Evolutionary conservation across 2,888 invertebrate genomes (phyloP).

Genomic region (Drosophila diplacantha): DNA sequence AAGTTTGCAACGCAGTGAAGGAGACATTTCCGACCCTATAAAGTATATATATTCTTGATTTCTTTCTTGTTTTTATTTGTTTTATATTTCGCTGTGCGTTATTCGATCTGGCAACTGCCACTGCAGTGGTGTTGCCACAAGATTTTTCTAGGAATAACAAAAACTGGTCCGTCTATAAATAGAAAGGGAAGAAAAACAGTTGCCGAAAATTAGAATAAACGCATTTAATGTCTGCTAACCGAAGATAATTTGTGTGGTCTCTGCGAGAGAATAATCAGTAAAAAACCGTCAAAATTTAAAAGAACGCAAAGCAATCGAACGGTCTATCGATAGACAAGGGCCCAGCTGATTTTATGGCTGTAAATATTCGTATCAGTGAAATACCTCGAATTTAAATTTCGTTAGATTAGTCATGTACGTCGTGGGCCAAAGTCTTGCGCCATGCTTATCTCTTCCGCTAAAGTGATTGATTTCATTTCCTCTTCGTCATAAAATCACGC

Average conservation of each 20-base stretch:
- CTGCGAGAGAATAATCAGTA: neutral
- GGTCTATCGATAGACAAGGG: slow-evolving; percentile 23
- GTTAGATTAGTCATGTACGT: slow-evolving; percentile 36
- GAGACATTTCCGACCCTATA: too few relatives aligned
- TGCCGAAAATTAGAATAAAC: neutral
- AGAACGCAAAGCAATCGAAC: neutral
- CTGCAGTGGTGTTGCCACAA: neutral
- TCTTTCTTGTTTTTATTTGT: too few relatives aligned
- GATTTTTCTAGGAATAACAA: slow-evolving; percentile 4
- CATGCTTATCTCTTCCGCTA: slow-evolving; percentile 5
- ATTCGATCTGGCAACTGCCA: neutral
- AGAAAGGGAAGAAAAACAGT: neutral
- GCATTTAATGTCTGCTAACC: neutral
- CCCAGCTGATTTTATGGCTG: slow-evolving; percentile 23
- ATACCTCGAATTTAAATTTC: slow-evolving; percentile 24
- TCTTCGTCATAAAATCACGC: slow-evolving; percentile 15
- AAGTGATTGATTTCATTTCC: slow-evolving; percentile 29
- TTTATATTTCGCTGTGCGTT: neutral
- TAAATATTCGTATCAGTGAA: slow-evolving; percentile 7
- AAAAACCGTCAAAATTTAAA: neutral
- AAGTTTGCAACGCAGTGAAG: too few relatives aligned
- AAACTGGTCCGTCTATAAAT: neutral
- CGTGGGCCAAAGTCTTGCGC: slow-evolving; percentile 19
- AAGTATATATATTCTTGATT: too few relatives aligned
- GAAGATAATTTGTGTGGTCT: neutral